Conservation (phyloP, 2,888 invertebrate species). For the Tenthredo mesomela region DNA sequence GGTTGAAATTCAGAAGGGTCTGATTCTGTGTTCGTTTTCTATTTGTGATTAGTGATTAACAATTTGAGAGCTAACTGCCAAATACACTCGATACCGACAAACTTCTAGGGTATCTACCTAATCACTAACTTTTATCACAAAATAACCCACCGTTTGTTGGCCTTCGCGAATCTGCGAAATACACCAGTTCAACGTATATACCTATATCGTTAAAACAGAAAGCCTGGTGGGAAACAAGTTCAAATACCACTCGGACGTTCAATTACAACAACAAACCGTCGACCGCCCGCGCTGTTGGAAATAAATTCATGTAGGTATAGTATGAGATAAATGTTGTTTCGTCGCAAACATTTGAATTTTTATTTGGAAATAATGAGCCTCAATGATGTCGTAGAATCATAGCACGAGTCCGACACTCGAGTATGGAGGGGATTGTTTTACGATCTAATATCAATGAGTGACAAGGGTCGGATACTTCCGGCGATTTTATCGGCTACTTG, state of each 20-base stretch:
- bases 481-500: background rate
- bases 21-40: background rate
- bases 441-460: background rate
- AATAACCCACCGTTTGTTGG: slow-evolving; percentile 9
- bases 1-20: background rate
- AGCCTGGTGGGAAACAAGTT: slow-evolving; percentile 2
- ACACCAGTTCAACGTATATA: background rate
- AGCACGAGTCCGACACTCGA: background rate
- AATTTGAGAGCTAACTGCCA: slow-evolving; percentile 5
- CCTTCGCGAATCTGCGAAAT: background rate
- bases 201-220: background rate
- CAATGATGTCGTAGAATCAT: background rate
- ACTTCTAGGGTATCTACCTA: background rate
- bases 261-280: background rate
- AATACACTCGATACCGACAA: slow-evolving; percentile 1
- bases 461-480: background rate
- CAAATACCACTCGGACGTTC: background rate
- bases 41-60: background rate
- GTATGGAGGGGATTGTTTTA: background rate
- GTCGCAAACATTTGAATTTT: background rate
- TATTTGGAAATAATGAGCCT: background rate
- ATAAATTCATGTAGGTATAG: background rate
- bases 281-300: background rate
- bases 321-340: background rate
- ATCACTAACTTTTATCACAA: background rate